A percentile compares a stretch with the other conserved stretches of the same genome.
Evolutionary conservation across 2,113 vertebrate genomes (phyloP).

Genomic region (Cottus gobio): DNA sequence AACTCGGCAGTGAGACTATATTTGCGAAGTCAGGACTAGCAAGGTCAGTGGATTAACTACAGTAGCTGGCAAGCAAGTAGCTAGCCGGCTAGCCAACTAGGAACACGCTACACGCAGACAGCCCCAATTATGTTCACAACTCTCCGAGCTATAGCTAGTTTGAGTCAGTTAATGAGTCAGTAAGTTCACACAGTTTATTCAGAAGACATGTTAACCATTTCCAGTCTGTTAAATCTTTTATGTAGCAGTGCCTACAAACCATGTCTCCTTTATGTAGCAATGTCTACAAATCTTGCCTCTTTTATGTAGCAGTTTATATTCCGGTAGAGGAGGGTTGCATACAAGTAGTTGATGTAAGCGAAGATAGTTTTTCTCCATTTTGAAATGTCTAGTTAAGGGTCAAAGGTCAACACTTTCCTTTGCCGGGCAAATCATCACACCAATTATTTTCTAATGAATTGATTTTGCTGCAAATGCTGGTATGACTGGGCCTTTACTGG

Average conservation of each 20-base stretch:
- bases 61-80: not conserved
- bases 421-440: not conserved
- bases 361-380: not conserved
- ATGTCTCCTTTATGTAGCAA: too few relatives aligned
- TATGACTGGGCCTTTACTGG: not conserved
- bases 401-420: not conserved
- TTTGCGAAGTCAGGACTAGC: not conserved
- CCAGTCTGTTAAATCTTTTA: not conserved
- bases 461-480: too few relatives aligned
- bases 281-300: not conserved
- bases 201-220: not conserved
- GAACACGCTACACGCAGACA: not conserved
- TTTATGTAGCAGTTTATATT: not conserved
- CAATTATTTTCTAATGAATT: not conserved
- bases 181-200: not conserved
- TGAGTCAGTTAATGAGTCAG: not conserved
- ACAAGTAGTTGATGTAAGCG: not conserved
- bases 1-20: not conserved
- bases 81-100: not conserved
- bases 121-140: not conserved
- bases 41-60: not conserved
- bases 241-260: too few relatives aligned
- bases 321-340: not conserved
- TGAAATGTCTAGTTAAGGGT: not conserved
- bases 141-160: not conserved